phyloP scores from a whole-genome alignment of 1,140 invertebrate species.

The Lanistes nyassanus region DNA sequence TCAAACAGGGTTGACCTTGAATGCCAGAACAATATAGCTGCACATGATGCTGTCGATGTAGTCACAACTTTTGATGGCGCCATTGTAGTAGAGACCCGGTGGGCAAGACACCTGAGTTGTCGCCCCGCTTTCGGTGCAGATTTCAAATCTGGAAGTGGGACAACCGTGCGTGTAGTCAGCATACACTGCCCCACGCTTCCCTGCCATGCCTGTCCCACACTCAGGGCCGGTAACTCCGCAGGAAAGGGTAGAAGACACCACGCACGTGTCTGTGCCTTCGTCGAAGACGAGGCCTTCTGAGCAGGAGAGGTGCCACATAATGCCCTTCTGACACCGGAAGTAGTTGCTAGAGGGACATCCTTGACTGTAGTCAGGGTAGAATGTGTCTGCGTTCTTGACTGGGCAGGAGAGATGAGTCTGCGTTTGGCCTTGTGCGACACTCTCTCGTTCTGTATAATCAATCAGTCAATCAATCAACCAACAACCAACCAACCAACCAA shows the following conservation, averaged over 20 bases:
- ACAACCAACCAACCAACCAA: too few relatives aligned
- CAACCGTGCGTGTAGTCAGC: not conserved
- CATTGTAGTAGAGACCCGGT: conserved; percentile 1
- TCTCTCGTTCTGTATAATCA: not conserved
- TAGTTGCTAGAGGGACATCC: not conserved
- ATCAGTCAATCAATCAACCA: not conserved
- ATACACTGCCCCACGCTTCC: not conserved
- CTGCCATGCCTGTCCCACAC: not conserved
- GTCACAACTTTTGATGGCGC: conserved; percentile 7
- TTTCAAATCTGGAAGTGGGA: not conserved
- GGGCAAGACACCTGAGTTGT: not conserved
- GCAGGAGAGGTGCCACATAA: not conserved
- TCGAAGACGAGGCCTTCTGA: conserved; percentile 1
- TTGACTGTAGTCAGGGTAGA: conserved; percentile 6
- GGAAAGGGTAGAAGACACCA: not conserved
- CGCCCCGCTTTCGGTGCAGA: not conserved
- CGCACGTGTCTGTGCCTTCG: conserved; percentile 6
- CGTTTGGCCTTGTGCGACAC: not conserved
- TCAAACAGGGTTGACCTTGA: too few relatives aligned
- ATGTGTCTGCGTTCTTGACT: not conserved
- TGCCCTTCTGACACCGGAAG: conserved; percentile 1
- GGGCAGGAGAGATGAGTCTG: not conserved
- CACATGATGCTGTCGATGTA: not conserved
- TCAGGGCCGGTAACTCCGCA: not conserved
- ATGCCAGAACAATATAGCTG: not conserved